Base-by-base conservation (phyloP, 2,797 vertebrate genomes). In the Meriones psammophilus region DNA sequence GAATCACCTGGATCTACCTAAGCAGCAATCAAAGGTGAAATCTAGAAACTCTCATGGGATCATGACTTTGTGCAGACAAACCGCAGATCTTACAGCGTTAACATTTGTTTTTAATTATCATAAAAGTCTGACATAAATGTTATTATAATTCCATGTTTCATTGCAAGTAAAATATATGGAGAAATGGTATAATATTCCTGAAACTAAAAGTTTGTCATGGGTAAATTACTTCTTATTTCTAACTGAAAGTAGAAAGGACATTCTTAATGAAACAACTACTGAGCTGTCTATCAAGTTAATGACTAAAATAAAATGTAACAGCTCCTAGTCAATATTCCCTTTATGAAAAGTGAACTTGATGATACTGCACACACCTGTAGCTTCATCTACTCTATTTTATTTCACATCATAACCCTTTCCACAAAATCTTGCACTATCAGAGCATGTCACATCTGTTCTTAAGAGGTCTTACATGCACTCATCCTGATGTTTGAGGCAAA, bases 91-190 rank as follows among this genome's bases (percentile, higher is more conserved):
- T 78, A 86, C 0, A 14, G 26, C 8, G 28, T 92, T 84, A 95
- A 95, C 62, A n/a, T 33, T 69, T 85, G n/a, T 92, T 85, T 69
- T 33, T 28, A 91, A 28, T 69, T 77, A 76, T 9, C 69, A 15
- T 94, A 3, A 30, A 8, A 94, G 88, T 58, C 60, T 97, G 84
- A 14, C 18, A 50, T 89, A 84, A 85, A 92, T 78, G 78, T 76
- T 74, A 92, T 68, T 93, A 85, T 28, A 93, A 30, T 33, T 73
- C 12, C 20, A 64, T 30, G 4, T 93, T 81, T 93, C 30, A 64
- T 22, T 69, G 24, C 62, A 94, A 96, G 85, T 87, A 93, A 92
- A 2, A 24, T 81, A 22, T 64, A 74, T 8, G 7, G n/a, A 7
- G 1, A 66, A 3, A 71, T 56, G 66, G 56, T 0, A 1, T 58